phyloP scores from a whole-genome alignment of 2,797 vertebrate species.

The Miichthys miiuy region DNA sequence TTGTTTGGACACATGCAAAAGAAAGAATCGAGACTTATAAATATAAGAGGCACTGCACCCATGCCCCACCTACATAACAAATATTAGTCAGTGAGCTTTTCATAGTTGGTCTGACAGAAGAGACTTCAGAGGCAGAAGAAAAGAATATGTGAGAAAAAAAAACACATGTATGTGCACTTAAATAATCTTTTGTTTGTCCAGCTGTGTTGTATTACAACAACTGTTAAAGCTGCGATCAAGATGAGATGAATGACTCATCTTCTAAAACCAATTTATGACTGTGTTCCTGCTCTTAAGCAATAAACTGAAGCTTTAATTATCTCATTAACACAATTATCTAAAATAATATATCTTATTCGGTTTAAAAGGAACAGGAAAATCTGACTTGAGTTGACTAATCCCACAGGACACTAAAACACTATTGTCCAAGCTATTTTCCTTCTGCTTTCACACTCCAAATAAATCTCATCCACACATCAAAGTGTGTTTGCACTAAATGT shows the following conservation, averaged over 20 bases:
- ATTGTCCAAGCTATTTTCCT: slow-evolving; percentile 37
- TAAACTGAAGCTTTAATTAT: background rate
- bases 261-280: background rate
- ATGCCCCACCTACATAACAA: slow-evolving; percentile 57
- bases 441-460: slow-evolving; percentile 63
- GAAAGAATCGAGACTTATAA: slow-evolving; percentile 38
- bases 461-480: slow-evolving; percentile 67
- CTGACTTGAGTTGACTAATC: slow-evolving; percentile 23
- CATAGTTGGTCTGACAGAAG: slow-evolving; percentile 26
- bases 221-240: slow-evolving; percentile 12
- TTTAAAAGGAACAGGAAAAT: slow-evolving; percentile 20
- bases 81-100: slow-evolving; percentile 41
- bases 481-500: slow-evolving; percentile 59
- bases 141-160: background rate
- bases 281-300: background rate
- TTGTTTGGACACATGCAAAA: slow-evolving; percentile 30
- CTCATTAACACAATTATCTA: background rate
- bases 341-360: background rate
- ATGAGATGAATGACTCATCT: slow-evolving; percentile 5
- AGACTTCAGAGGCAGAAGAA: slow-evolving; percentile 26
- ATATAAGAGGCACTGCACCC: slow-evolving; percentile 41
- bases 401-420: slow-evolving; percentile 40
- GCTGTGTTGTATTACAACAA: background rate
- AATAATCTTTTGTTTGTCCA: slow-evolving; percentile 10
- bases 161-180: background rate